These are phyloP conservation scores for Thamnophis elegans DNA, from an alignment of 2,797 vertebrate species.

Conservation along the genomic window DNA sequence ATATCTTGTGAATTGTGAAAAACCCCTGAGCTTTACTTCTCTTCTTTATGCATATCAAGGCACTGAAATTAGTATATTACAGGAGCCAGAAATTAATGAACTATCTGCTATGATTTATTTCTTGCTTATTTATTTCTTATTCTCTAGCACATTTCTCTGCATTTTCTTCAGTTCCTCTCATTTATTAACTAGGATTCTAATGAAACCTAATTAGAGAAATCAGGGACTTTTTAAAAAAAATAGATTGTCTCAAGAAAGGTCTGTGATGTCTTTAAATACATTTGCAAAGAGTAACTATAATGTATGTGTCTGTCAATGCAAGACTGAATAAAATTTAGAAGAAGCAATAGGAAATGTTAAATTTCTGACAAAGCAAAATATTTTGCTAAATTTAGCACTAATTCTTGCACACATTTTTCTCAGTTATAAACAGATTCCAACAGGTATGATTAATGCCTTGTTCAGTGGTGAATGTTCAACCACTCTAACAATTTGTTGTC, in stretches of 20 bases:
- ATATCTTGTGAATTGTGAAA: not conserved
- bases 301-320: not conserved
- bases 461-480: slow-evolving; percentile 27
- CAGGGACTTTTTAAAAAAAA: not conserved
- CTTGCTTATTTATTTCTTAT: not conserved
- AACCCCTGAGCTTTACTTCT: not conserved
- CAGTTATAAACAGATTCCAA: slow-evolving; percentile 22
- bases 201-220: not conserved
- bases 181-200: not conserved
- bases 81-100: not conserved
- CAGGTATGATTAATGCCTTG: slow-evolving; percentile 11
- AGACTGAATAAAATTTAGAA: not conserved
- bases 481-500: slow-evolving; percentile 29
- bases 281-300: not conserved
- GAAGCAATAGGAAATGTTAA: not conserved
- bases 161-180: not conserved
- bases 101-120: not conserved
- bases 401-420: not conserved
- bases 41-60: not conserved
- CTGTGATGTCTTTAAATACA: not conserved
- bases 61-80: not conserved
- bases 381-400: slow-evolving; percentile 39
- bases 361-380: not conserved
- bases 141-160: not conserved
- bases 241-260: not conserved